Conservation (phyloP, 2,113 vertebrate genomes). For the Nycticryphes semicollaris region DNA sequence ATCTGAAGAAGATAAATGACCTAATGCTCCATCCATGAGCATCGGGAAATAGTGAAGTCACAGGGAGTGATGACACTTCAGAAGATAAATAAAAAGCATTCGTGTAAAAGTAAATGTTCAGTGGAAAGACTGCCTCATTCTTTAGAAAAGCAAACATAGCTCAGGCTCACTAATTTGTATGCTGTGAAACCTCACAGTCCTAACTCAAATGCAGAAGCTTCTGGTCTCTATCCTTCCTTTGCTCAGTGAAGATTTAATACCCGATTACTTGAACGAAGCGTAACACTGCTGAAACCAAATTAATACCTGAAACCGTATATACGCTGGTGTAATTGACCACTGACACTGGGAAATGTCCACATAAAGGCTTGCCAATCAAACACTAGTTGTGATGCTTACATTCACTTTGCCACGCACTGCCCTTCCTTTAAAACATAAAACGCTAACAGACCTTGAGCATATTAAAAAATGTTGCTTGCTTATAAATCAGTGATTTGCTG, state of each 20-base stretch:
- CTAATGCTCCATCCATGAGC: not conserved
- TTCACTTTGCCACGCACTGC: not conserved
- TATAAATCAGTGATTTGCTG: not conserved
- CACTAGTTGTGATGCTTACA: not conserved
- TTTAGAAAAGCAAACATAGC: not conserved
- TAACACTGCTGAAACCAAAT: not conserved
- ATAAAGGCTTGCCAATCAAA: not conserved
- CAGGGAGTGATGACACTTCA: not conserved
- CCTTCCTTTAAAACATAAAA: not conserved
- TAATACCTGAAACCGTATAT: not conserved
- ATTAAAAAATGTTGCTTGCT: not conserved
- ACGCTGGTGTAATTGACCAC: not conserved
- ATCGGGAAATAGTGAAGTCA: not conserved
- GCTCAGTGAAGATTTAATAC: not conserved
- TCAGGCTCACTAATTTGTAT: not conserved
- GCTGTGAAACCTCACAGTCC: not conserved
- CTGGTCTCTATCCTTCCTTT: not conserved
- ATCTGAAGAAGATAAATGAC: not conserved
- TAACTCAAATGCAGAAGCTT: not conserved
- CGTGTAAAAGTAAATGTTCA: not conserved
- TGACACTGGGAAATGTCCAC: not conserved
- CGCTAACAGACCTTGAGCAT: fast-evolving
- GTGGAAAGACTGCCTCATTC: not conserved
- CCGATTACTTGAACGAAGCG: not conserved
- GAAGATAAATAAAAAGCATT: not conserved